Base-by-base conservation (phyloP, 64 coral and sea anemone species). In the Montipora cactus region DNA sequence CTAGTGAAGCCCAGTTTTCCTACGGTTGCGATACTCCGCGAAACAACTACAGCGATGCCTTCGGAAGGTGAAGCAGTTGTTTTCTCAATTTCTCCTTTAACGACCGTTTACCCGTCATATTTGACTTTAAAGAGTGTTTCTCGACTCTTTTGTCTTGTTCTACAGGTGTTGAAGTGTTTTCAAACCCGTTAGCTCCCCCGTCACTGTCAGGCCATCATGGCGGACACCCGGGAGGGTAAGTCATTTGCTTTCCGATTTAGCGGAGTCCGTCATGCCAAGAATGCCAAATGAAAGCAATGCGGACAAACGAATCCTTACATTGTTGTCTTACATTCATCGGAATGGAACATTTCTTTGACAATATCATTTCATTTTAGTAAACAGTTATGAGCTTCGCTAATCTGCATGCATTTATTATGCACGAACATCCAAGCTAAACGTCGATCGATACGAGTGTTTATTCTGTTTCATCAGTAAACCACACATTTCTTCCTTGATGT, bases 171-270 rank as follows among this genome's bases (percentile, higher is more conserved):
- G 96, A 90, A 47, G 72, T 97, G 22, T 97, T 95, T 51, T 97
- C 96, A 8, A 97, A 97, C 71, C 96, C 96, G 68, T 89, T 97
- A 89, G 96, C 96, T 5, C 96, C 96, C 14, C 96, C 96, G 22
- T 97, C 96, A n/a, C 87, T 80, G 89, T 81, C 92, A 64, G 58
- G 70, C 37, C 89, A 79, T 76, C 89, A 64, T 84, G 47, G 89
- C 76, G 5, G 81, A 50, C 22, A 85, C 79, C 16, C 76, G 74
- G 37, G 81, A 73, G 13, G 59, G 59, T 3, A 6, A 15, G 59
- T 14, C 1, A 12, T 64, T 64, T 15, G 15, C 13, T 16, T 12
- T 12, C 2, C 13, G 9, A 12, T 64, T 15, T 64, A 1, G 59
- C 59, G 15, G 3, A 64, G 59, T 1, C 59, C 13, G 8, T 64